Evolutionary conservation across 2,797 vertebrate genomes (phyloP), one percentile per base, ranked within the genome.

Genomic region (Eleutherodactylus coqui): DNA sequence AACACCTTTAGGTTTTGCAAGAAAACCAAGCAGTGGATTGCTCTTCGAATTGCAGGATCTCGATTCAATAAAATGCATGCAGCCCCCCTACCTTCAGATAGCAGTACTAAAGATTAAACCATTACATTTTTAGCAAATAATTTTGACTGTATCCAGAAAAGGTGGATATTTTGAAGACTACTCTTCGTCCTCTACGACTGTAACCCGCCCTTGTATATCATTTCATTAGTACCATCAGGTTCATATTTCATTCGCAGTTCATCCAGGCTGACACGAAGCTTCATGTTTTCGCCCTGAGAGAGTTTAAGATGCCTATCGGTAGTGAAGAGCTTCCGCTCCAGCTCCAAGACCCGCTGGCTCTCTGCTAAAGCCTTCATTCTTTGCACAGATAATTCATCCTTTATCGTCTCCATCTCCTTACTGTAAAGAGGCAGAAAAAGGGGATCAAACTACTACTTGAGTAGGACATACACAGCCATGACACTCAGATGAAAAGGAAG

Each of bases 321-420:
- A 5, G 92, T 89, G 90, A 96, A 99, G 32, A 99, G 95, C 82
- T 99, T 99, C 90, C 97, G 95, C 89, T 99, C 98, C 91, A 99
- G 91, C 87, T 97, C 96, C 88, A 99, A 91, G 75, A 96, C 95
- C 88, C 96, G 94, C 38, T 99, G 97, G 90, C 97, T 99, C 92
- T 99, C 98, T 58, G 96, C 96, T 76, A 99, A 90, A 69, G 96
- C 95, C 89, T 98, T 99, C 96, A 98, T 97, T 88, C 97, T 95
- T 90, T 99, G 96, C 79, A 97, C 91, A 38, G 97, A 98, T 1
- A 99, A 92, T 86, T 99, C 97, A 9, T 96, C 94, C 89, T 95
- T 95, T 41, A 95, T 89, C 41, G 94, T 93, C 90, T 97, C 96
- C 0, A 90, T 93, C 89, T 96, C 96, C 90, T 98, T 98, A 88